These are phyloP conservation scores for Pelecanoides urinatrix DNA, from an alignment of 2,113 vertebrate genomes.

Conservation along the genomic window DNA sequence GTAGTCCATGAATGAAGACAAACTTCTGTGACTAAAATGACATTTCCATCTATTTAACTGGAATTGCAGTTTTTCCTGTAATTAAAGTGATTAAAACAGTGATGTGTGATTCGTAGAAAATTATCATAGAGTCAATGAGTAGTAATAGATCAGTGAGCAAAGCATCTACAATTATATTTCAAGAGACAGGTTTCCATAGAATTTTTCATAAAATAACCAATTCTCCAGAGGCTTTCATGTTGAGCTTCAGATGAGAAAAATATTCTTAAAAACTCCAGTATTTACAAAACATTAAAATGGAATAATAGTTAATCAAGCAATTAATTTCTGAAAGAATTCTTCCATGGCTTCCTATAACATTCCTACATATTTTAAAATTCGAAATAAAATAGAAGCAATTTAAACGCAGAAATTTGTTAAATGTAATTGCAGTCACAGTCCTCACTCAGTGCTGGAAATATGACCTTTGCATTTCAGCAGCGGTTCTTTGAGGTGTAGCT, in stretches of 20 bases:
- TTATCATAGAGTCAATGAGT: background rate
- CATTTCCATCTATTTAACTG: background rate
- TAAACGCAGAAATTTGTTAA: background rate
- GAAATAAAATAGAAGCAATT: background rate
- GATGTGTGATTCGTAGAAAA: background rate
- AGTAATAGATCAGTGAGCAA: background rate
- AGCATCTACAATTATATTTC: background rate
- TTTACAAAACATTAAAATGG: background rate
- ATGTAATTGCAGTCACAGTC: background rate
- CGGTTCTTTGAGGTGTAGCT: background rate
- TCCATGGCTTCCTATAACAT: background rate
- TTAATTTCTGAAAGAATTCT: background rate
- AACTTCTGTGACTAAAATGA: background rate
- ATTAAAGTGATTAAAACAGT: background rate
- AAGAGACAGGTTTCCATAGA: background rate
- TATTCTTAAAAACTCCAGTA: background rate
- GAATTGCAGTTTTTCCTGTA: background rate
- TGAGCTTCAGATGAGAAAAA: background rate
- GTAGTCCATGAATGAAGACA: background rate
- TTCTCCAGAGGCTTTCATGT: background rate
- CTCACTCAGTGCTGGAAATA: background rate
- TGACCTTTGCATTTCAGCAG: background rate
- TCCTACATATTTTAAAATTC: background rate
- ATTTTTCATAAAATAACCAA: background rate
- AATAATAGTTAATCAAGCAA: background rate